Base-by-base conservation (phyloP, 2,113 vertebrate genomes). In the Pteruthius melanotis region DNA sequence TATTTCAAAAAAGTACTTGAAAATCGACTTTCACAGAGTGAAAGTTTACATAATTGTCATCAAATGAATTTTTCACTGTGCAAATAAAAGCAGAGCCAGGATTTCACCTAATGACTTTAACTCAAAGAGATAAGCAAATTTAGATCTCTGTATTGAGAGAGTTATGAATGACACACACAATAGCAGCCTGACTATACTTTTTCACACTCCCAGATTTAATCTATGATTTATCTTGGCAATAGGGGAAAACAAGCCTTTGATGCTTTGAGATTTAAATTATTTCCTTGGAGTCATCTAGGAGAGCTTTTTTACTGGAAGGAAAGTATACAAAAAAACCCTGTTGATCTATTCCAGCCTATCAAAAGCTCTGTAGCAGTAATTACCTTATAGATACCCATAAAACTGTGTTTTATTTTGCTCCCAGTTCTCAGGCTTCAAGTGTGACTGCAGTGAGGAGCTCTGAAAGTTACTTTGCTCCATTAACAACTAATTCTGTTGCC, bases 201-300 rank as follows among this genome's bases (percentile, higher is more conserved):
- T 83, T 87, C 71, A 90, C 88, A 70, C 85, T 86, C 60, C 59
- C 50, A 96, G 85, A 94, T 96, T 86, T 88, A 95, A 96, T 95
- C 93, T 94, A 1, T 88, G 63, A 92, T 93, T 96, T 88, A 90
- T 94, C 85, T 70, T 88, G 66, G 74, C 82, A 68, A 35, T 15
- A 81, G 85, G 26, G 59, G 44, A 93, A 88, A 83, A 52, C 44
- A 86, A 88, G 35, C 63, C 87, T 94, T 88, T 93, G 95, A 87
- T 91, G 87, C 85, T 95, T 95, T 97, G 91, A 91, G 68, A 93
- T 95, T 97, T 93, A 92, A 93, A 93, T 96, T 54, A 74, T 90
- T 93, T 96, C 87, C 84, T 86, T 89, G 78, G 89, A 88, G 57
- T 83, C 35, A 75, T 83, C 60, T 74, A 83, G 49, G 47, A 81